Conservation (phyloP, 2,797 vertebrate genomes). For the Artibeus jamaicensis region DNA sequence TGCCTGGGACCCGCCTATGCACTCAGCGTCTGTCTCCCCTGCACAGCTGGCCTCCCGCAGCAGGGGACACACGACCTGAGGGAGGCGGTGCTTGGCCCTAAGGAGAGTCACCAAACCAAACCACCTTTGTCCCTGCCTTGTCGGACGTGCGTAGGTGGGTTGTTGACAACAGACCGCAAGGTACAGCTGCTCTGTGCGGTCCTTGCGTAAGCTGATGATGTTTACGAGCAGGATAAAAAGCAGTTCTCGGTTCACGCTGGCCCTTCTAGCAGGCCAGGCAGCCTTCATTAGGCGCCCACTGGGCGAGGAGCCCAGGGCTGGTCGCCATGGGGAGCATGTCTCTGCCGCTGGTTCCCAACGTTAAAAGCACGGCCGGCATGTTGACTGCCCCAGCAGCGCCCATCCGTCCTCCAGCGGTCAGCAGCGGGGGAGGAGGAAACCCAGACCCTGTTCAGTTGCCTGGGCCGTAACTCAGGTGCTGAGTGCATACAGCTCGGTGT, state of each 20-base stretch:
- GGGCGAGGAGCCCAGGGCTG: background rate
- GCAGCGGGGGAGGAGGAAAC: no score
- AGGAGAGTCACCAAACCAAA: accelerated
- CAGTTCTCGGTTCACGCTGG: background rate
- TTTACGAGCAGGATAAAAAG: background rate
- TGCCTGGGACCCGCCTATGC: no score
- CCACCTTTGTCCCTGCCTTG: background rate
- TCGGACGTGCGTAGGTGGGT: background rate
- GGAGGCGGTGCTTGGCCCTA: background rate
- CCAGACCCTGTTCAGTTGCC: accelerated
- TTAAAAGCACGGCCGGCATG: accelerated
- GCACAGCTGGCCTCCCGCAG: background rate
- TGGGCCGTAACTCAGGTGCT: background rate
- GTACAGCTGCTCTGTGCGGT: accelerated
- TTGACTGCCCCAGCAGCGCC: no score
- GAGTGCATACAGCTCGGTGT: background rate
- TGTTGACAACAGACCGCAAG: background rate
- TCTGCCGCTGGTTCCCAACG: background rate
- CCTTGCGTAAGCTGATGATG: background rate
- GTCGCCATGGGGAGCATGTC: accelerated
- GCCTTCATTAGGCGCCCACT: background rate
- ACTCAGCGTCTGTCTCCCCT: background rate
- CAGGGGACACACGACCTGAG: background rate
- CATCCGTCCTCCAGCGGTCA: accelerated
- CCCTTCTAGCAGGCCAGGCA: background rate